Evolutionary conservation across 2,797 vertebrate genomes (phyloP).

Genomic region (Malacoraja senta): DNA sequence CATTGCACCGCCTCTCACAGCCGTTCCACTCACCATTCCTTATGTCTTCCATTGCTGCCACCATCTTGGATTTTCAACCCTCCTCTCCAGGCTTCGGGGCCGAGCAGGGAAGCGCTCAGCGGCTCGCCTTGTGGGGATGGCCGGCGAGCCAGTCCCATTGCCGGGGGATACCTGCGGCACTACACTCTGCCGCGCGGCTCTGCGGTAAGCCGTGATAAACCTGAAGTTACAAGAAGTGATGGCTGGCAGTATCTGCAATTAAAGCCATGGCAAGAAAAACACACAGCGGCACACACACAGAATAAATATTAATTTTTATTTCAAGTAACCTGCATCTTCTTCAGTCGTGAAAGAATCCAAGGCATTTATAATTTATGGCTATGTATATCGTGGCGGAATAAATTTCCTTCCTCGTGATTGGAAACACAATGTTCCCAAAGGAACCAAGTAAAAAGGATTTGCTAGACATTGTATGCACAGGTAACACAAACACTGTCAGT

Average conservation of each 20-base stretch:
- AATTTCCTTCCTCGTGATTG: background rate
- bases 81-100: too few relatives aligned
- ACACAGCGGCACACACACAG: background rate
- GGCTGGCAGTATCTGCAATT: background rate
- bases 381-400: background rate
- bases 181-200: too few relatives aligned
- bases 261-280: background rate
- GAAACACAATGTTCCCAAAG: background rate
- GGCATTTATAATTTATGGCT: background rate
- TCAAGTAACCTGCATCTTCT: background rate
- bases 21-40: too few relatives aligned
- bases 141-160: too few relatives aligned
- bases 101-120: too few relatives aligned
- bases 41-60: too few relatives aligned
- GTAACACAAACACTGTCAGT: conserved; percentile 28
- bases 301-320: conserved; percentile 3
- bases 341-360: conserved; percentile 20
- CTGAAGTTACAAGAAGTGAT: background rate
- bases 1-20: too few relatives aligned
- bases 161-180: too few relatives aligned
- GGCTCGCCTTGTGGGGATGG: too few relatives aligned
- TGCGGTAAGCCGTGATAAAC: background rate
- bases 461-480: background rate
- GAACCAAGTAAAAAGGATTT: conserved; percentile 23
- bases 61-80: too few relatives aligned